phyloP scores from a whole-genome alignment of 2,888 invertebrate genomes.

The Abrostola tripartita region DNA sequence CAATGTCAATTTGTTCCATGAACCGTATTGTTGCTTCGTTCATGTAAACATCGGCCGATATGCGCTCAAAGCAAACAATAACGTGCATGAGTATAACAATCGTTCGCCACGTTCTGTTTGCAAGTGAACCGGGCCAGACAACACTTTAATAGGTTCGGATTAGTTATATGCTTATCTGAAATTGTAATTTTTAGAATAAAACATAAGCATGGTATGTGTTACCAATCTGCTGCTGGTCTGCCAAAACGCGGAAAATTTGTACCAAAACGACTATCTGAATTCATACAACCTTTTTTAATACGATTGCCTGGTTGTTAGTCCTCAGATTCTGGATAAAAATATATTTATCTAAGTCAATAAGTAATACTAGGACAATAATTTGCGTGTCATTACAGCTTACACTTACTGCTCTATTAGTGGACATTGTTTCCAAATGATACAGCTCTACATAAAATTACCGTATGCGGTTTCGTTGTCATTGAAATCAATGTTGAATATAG shows the following conservation, averaged over 20 bases:
- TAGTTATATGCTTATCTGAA: conserved; percentile 11
- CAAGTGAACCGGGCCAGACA: conserved; percentile 39
- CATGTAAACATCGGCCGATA: conserved; percentile 59
- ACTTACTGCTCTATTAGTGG: conserved; percentile 22
- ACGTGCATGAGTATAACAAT: conserved; percentile 52
- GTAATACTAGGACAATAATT: conserved; percentile 11
- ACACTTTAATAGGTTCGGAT: conserved; percentile 7
- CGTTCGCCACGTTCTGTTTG: conserved; percentile 38
- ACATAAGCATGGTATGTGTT: no score
- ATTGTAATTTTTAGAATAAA: neutral
- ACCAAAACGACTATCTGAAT: no score
- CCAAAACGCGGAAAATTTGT: no score
- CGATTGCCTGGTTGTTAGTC: no score
- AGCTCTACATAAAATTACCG: conserved; percentile 25
- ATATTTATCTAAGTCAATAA: conserved; percentile 5
- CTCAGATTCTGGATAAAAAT: neutral
- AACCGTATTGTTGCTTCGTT: conserved; percentile 58
- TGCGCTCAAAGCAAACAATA: conserved; percentile 56
- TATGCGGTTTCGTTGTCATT: conserved; percentile 47
- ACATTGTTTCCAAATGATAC: conserved; percentile 27
- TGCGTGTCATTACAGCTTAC: conserved; percentile 19
- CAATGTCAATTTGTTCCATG: conserved; percentile 59
- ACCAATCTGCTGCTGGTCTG: no score
- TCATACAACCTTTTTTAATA: no score
- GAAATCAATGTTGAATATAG: conserved; percentile 33